Evolutionary conservation across 2,888 invertebrate genomes (phyloP).

Genomic region (Stenolophus ochropezus): DNA sequence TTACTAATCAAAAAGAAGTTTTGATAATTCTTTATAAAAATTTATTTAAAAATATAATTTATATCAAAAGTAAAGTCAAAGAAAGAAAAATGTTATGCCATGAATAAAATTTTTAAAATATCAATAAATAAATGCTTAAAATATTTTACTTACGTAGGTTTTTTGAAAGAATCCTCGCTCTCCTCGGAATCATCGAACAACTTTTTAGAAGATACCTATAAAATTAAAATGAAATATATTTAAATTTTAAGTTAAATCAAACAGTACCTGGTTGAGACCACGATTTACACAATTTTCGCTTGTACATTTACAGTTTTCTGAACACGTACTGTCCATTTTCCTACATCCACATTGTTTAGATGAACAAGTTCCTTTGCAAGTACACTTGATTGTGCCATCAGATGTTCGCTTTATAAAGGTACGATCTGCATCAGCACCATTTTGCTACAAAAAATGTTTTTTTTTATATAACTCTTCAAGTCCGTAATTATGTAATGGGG

Average conservation of each 20-base stretch:
- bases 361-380: slow-evolving; percentile 77
- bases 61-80: too few species aligned
- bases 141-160: slow-evolving; percentile 58
- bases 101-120: neutral
- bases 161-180: slow-evolving; percentile 60
- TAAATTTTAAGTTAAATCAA: neutral
- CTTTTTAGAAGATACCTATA: neutral
- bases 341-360: slow-evolving; percentile 78
- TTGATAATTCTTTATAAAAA: neutral
- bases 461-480: neutral
- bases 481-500: too few species aligned
- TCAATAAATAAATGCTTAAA: too few species aligned
- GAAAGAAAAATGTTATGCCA: too few species aligned
- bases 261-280: neutral
- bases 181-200: slow-evolving; percentile 31
- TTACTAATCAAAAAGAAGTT: slow-evolving; percentile 5
- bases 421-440: neutral
- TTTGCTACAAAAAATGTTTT: neutral
- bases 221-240: neutral
- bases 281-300: slow-evolving; percentile 71
- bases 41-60: too few species aligned
- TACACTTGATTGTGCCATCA: slow-evolving; percentile 78
- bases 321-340: slow-evolving; percentile 74
- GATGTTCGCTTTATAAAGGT: slow-evolving; percentile 74
- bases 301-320: slow-evolving; percentile 75